A percentile compares a stretch with the other conserved stretches of the same genome.
Conservation (phyloP, 2,888 invertebrate genomes). For the Acrobasis consociella region DNA sequence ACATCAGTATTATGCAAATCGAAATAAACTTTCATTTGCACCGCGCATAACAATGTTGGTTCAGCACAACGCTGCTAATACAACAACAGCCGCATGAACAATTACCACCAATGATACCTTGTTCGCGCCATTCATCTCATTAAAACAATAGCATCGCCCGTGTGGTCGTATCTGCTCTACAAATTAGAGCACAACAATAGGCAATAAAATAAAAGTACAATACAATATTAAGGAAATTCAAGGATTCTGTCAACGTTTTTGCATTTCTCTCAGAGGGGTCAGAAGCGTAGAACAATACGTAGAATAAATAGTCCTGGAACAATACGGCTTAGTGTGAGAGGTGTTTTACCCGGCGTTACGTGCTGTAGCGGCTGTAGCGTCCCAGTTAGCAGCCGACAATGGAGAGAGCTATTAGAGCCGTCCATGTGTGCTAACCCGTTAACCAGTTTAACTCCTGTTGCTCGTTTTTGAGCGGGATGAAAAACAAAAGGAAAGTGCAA, state of each 20-base stretch:
- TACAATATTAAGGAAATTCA: constrained; percentile 9
- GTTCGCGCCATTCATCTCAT: constrained; percentile 17
- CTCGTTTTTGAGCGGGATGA: constrained; percentile 56
- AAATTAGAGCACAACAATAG: constrained; percentile 1
- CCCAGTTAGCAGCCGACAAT: constrained; percentile 64
- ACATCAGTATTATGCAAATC: not conserved
- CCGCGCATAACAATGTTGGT: not conserved
- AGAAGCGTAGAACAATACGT: constrained; percentile 17
- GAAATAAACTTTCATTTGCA: not conserved
- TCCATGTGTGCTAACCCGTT: constrained; percentile 74
- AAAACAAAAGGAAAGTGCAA: constrained; percentile 58
- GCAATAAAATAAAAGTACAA: constrained; percentile 14
- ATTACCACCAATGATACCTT: constrained; percentile 13
- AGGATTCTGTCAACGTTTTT: constrained; percentile 14
- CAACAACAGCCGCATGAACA: constrained; percentile 5
- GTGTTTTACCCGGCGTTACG: constrained; percentile 39
- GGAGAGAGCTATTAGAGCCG: constrained; percentile 67
- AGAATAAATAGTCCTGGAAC: constrained; percentile 24
- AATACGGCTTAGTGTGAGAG: constrained; percentile 34
- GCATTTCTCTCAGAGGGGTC: constrained; percentile 13
- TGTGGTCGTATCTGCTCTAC: constrained; percentile 5
- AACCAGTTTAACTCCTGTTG: constrained; percentile 68
- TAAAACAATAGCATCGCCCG: constrained; percentile 15
- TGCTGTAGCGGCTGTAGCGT: constrained; percentile 46
- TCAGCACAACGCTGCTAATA: constrained; percentile 4